These are phyloP conservation scores for Drosophila rubida DNA, from an alignment of 2,888 invertebrate species.

Conservation along the genomic window DNA sequence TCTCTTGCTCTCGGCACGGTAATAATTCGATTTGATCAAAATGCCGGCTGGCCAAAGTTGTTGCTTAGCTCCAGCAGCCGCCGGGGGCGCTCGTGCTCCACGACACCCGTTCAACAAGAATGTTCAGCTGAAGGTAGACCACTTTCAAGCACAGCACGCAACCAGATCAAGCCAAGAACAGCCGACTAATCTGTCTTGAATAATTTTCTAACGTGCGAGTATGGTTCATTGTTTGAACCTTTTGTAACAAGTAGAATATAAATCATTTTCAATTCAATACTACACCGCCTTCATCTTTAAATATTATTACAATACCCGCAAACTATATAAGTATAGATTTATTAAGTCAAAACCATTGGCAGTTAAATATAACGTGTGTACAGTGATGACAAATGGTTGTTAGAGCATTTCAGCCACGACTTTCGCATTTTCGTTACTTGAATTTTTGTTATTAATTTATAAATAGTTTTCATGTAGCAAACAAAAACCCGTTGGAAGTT, in stretches of 20 bases:
- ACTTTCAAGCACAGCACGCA: conserved; percentile 67
- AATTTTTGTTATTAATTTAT: conserved; percentile 57
- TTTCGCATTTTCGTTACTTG: conserved; percentile 24
- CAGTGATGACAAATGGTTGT: neutral
- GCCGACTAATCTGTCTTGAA: conserved; percentile 34
- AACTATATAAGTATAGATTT: no score
- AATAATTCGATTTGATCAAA: conserved; percentile 59
- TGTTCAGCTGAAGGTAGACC: conserved; percentile 72
- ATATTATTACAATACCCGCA: neutral
- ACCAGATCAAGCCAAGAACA: conserved; percentile 49
- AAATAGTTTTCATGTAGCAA: conserved; percentile 56
- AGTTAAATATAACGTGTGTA: neutral
- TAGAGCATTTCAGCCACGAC: conserved; percentile 18
- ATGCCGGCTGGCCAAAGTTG: conserved; percentile 56
- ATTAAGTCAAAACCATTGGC: neutral
- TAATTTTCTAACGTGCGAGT: conserved; percentile 24
- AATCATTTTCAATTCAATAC: neutral
- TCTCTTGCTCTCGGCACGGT: conserved; percentile 13
- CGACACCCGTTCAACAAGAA: conserved; percentile 70
- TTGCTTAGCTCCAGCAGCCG: neutral
- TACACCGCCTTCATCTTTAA: neutral
- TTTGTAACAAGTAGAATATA: conserved; percentile 15
- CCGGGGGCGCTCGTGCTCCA: conserved; percentile 42
- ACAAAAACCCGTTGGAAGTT: conserved; percentile 46
- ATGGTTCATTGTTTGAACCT: conserved; percentile 10